Percentiles rank a stretch among this genome's conserved stretches.
Evolutionary conservation across 2,797 vertebrate species (phyloP).

Genomic region (Molossus alvarezi): DNA sequence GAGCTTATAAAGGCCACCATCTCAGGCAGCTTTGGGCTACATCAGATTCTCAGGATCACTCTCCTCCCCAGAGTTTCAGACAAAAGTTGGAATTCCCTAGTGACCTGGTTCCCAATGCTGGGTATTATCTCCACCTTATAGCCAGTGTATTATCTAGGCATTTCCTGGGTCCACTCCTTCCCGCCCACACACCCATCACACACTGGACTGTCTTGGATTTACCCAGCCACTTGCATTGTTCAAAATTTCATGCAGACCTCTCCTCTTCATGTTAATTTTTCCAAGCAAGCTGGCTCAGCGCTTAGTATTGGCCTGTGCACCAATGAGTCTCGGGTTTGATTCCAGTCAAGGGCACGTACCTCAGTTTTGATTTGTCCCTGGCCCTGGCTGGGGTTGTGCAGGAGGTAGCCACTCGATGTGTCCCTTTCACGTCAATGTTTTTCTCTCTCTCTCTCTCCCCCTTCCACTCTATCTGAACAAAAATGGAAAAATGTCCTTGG

Average conservation of each 20-base stretch:
- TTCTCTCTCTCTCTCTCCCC: no score
- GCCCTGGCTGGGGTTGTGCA: no score
- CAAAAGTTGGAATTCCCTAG: neutral
- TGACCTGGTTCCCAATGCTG: slow-evolving; percentile 1
- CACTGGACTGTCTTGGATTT: neutral
- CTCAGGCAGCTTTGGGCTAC: neutral
- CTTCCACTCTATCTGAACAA: no score
- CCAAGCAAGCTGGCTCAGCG: neutral
- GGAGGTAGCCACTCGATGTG: no score
- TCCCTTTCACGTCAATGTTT: no score
- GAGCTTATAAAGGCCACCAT: neutral
- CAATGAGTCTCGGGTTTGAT: no score
- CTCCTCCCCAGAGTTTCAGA: slow-evolving; percentile 27
- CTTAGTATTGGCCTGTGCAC: no score
- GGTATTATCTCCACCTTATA: neutral
- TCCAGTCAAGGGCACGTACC: no score
- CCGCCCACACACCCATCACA: neutral
- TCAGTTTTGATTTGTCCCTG: no score
- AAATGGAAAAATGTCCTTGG: no score
- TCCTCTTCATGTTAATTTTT: slow-evolving; percentile 59
- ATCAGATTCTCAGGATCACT: neutral
- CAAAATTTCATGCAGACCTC: neutral
- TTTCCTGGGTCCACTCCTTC: neutral
- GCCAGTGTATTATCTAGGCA: neutral
- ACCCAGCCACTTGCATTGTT: neutral